Base-by-base conservation (phyloP, 2,888 invertebrate species). In the Lissocephala sabroskyi region DNA sequence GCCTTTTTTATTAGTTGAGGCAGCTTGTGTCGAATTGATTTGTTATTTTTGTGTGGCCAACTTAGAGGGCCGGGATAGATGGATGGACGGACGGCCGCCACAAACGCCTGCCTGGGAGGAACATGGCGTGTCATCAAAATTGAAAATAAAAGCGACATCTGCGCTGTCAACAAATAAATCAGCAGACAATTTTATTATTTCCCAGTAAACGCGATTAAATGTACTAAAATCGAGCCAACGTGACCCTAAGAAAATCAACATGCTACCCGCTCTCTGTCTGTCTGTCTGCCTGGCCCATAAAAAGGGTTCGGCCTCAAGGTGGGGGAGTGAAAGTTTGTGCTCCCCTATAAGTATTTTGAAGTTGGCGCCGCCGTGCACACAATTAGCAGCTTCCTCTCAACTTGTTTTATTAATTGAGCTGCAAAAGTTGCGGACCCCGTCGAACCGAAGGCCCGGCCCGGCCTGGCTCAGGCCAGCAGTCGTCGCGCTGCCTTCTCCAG, bases 151-250 rank as follows among this genome's bases (percentile, higher is more conserved):
- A 68, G 76, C 73, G 66, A 73, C 73, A 73, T 76, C 73, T 73
- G 73, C 56, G 65, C 57, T 73, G 73, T 76, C 73, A 73, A 75
- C 73, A 73, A 73, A 73, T 73, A 73, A 76, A 73, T 73, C 73
- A 73, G 76, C 66, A 59, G 73, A 73, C 76, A 73, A 73, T 73
- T 73, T 73, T 76, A 76, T 73, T 73, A 73, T 76, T 73, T 75
- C 73, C 68, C 73, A 73, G 70, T 73, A 73, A 73, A 73, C 74
- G 73, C 73, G 76, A 75, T 73, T 76, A 73, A 73, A 76, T 76
- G 70, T 73, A 52, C 59, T 43, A 56, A 64, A 64, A 66, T 64
- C 52, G 66, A 57, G 59, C 48, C 62, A 56, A 66, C 64, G 66
- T 66, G 66, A 66, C 59, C 62, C 23, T 5, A 23, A 23, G 23